Evolutionary conservation across 2,113 vertebrate genomes (phyloP).

Genomic region (Lophochroa leadbeateri): DNA sequence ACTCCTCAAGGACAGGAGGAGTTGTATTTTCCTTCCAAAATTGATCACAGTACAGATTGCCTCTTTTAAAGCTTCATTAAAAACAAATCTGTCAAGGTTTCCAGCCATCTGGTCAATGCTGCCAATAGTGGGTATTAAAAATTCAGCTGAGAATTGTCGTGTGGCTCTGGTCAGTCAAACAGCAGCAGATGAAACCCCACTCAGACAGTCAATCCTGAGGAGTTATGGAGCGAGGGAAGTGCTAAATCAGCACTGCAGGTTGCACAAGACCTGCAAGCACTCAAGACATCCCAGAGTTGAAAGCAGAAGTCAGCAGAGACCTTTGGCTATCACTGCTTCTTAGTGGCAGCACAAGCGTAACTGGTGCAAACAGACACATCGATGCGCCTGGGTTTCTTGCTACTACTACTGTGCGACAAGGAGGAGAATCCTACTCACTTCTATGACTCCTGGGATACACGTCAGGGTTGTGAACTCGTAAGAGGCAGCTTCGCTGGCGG

Average conservation of each 20-base stretch:
- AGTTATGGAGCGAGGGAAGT: not conserved
- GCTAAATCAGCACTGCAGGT: not conserved
- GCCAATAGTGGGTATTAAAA: not conserved
- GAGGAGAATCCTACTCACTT: constrained; percentile 71
- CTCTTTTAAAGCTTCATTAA: constrained; percentile 53
- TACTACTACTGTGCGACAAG: rapidly evolving
- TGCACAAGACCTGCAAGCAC: not conserved
- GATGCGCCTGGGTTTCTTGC: not conserved
- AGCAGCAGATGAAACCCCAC: not conserved
- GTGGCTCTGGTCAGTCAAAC: not conserved
- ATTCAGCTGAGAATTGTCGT: not conserved
- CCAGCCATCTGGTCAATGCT: constrained; percentile 47
- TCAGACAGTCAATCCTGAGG: not conserved
- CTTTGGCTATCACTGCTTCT: not conserved
- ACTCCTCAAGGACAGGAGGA: constrained; percentile 17
- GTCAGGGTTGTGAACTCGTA: constrained; percentile 98
- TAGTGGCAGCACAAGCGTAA: rapidly evolving
- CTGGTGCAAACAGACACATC: not conserved
- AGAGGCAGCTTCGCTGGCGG: constrained; percentile 92
- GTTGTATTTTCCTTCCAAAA: constrained; percentile 26
- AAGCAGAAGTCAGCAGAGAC: not conserved
- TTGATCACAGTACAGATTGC: constrained; percentile 36
- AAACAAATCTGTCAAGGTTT: constrained; percentile 58
- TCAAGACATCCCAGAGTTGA: not conserved
- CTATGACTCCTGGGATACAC: constrained; percentile 97